phyloP scores from a whole-genome alignment of 2,113 vertebrate genomes.

The Coptodon bakossiorum region DNA sequence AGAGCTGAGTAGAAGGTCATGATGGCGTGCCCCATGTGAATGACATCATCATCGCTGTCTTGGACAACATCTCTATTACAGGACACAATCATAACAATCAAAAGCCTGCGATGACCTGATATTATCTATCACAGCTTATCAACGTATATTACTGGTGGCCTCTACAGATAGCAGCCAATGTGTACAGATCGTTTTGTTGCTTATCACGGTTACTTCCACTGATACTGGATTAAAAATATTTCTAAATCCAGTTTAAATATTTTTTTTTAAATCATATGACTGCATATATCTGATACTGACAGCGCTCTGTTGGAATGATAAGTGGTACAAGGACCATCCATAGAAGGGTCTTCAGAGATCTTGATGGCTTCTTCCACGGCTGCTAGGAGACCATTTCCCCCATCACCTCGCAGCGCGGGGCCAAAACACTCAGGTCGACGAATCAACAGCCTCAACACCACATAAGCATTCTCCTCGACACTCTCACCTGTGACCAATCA shows the following conservation, averaged over 20 bases:
- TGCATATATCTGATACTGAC: slow-evolving; percentile 66
- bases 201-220: neutral
- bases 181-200: neutral
- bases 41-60: slow-evolving; percentile 80
- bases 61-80: slow-evolving; percentile 73
- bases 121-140: neutral
- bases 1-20: slow-evolving; percentile 96
- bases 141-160: neutral
- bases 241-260: neutral
- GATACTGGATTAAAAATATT: neutral
- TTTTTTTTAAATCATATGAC: neutral
- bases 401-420: slow-evolving; percentile 86
- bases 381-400: slow-evolving; percentile 84
- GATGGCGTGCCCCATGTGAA: slow-evolving; percentile 94
- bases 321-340: slow-evolving; percentile 77
- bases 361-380: slow-evolving; percentile 90
- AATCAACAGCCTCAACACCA: slow-evolving; percentile 88
- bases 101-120: neutral
- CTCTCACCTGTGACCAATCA: slow-evolving; percentile 81
- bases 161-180: neutral
- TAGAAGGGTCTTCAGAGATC: slow-evolving; percentile 83
- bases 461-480: slow-evolving; percentile 93
- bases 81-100: neutral
- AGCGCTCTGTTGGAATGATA: slow-evolving; percentile 74
- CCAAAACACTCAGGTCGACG: slow-evolving; percentile 92